A percentile compares a stretch with the other conserved stretches of the same genome.
These are phyloP conservation scores for Oreohelix idahoensis DNA, from an alignment of 1,140 invertebrate genomes.

Conservation along the genomic window DNA sequence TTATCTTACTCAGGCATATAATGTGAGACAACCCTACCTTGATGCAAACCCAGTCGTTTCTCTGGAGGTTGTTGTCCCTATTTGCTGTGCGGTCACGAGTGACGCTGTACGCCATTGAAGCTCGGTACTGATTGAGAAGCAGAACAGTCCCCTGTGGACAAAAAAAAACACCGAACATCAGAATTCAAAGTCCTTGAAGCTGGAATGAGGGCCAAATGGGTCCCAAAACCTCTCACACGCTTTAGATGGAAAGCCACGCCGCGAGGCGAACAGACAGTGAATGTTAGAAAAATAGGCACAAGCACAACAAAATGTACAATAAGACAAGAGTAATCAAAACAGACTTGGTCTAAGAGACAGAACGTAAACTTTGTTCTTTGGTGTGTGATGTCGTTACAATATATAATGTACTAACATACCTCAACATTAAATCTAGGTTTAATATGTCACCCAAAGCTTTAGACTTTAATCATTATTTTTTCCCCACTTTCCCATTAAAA, in stretches of 20 bases:
- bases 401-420: not conserved
- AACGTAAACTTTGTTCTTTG: not conserved
- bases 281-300: not conserved
- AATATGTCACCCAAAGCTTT: no score
- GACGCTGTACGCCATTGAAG: constrained; percentile 33
- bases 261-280: constrained; percentile 32
- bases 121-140: constrained; percentile 71
- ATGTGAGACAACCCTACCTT: not conserved
- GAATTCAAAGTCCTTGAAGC: not conserved
- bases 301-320: not conserved
- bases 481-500: no score
- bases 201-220: not conserved
- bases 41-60: constrained; percentile 32
- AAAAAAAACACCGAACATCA: not conserved
- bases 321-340: constrained; percentile 5
- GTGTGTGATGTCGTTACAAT: not conserved
- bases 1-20: not conserved
- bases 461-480: no score
- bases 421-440: not conserved
- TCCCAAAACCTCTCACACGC: not conserved
- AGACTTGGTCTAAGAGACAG: not conserved
- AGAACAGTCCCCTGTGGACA: constrained; percentile 72
- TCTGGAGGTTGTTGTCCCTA: constrained; percentile 34
- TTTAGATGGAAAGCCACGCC: constrained; percentile 32
- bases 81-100: not conserved